phyloP scores from a whole-genome alignment of 2,888 invertebrate species.

The Eupeodes latifasciatus region DNA sequence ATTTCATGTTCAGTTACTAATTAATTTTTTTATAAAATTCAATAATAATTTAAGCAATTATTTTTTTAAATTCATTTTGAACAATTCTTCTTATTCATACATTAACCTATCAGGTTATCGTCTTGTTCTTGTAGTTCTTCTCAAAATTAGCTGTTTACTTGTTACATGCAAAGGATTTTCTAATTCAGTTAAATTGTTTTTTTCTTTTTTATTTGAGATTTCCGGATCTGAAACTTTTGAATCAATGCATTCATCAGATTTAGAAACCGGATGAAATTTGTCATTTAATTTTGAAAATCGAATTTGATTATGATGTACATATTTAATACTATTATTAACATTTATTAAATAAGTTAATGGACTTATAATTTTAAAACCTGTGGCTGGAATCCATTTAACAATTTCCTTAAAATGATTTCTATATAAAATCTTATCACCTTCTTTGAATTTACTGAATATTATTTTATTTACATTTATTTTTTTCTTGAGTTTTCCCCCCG shows the following conservation, averaged over 20 bases:
- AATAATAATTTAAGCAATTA: background rate
- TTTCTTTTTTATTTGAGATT: background rate
- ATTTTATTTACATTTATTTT: constrained; percentile 7
- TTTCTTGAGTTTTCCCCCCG: constrained; percentile 18
- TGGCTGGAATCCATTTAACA: constrained; percentile 40
- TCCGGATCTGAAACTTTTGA: constrained; percentile 6
- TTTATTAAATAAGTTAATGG: constrained; percentile 42
- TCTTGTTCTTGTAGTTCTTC: constrained; percentile 13
- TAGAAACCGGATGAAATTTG: too few relatives aligned
- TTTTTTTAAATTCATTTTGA: background rate
- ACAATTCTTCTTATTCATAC: background rate
- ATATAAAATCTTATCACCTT: too few relatives aligned
- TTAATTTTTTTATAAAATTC: background rate
- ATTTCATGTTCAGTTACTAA: constrained; percentile 4
- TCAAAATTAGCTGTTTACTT: constrained; percentile 3
- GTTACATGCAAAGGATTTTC: constrained; percentile 2
- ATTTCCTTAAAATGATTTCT: constrained; percentile 35
- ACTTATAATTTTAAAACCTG: constrained; percentile 32
- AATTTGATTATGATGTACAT: constrained; percentile 42
- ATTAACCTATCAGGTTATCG: constrained; percentile 8
- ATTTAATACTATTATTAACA: constrained; percentile 49
- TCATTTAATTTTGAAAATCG: constrained; percentile 41
- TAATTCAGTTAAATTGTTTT: background rate
- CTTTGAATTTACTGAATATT: background rate
- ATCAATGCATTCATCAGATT: background rate